phyloP scores from a whole-genome alignment of 2,113 vertebrate genomes.

The Oxyura jamaicensis region DNA sequence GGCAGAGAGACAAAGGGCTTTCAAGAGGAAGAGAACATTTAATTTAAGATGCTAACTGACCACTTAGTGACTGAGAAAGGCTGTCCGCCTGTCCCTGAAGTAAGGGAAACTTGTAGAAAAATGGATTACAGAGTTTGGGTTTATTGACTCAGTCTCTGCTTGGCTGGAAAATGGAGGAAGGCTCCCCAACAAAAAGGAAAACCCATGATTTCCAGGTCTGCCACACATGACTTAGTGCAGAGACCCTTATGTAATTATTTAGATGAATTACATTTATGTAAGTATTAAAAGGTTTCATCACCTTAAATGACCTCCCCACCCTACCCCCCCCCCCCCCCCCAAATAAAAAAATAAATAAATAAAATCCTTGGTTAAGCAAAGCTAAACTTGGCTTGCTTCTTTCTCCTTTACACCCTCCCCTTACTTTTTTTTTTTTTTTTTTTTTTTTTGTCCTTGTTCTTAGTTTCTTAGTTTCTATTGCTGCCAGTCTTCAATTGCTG shows the following conservation, averaged over 20 bases:
- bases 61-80: neutral
- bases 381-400: neutral
- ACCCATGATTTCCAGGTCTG: neutral
- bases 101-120: neutral
- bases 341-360: too few relatives aligned
- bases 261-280: neutral
- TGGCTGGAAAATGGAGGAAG: neutral
- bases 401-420: neutral
- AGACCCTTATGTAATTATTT: neutral
- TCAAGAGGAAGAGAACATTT: neutral
- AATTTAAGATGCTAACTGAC: conserved; percentile 18
- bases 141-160: neutral
- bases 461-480: neutral
- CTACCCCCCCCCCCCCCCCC: too few relatives aligned
- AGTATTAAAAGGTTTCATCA: neutral
- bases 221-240: neutral
- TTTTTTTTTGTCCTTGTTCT: neutral
- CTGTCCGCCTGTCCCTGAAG: neutral
- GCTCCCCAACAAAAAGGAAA: neutral
- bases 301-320: neutral
- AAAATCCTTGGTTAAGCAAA: neutral
- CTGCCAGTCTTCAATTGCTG: neutral
- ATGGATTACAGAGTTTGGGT: neutral
- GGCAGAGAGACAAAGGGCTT: neutral
- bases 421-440: neutral